Conservation (phyloP, 2,888 invertebrate genomes). For the Amphipoea lucens region DNA sequence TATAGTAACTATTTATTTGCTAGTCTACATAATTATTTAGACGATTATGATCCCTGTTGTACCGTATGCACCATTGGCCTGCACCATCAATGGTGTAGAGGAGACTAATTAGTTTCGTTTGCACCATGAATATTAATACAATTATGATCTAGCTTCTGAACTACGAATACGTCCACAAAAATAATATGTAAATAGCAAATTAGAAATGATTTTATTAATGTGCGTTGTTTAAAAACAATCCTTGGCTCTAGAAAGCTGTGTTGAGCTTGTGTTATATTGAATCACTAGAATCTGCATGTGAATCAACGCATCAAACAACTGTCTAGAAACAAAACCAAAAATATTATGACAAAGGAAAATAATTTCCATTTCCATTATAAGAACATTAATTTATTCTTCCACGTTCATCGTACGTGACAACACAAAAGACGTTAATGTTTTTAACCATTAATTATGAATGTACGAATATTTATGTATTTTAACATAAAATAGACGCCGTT, state of each 20-base stretch:
- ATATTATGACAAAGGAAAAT: slow-evolving; percentile 23
- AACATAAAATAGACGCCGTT: slow-evolving; percentile 29
- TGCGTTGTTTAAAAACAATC: neutral
- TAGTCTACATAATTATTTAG: neutral
- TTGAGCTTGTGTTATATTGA: neutral
- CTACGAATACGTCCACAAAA: neutral
- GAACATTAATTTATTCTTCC: slow-evolving; percentile 49
- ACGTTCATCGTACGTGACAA: slow-evolving; percentile 54
- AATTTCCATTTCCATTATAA: slow-evolving; percentile 35
- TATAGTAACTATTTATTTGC: neutral
- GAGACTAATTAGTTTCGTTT: too few species aligned
- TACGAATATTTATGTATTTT: slow-evolving; percentile 40
- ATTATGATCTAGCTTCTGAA: neutral
- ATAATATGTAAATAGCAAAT: neutral
- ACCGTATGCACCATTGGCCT: too few species aligned
- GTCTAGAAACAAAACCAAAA: slow-evolving; percentile 20
- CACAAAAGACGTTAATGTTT: slow-evolving; percentile 55
- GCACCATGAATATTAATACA: too few species aligned
- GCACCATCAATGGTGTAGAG: too few species aligned
- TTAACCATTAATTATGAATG: slow-evolving; percentile 54
- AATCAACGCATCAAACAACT: neutral
- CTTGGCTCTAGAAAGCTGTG: neutral
- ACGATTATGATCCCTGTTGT: neutral
- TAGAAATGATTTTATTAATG: neutral
- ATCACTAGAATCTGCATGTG: slow-evolving; percentile 1